phyloP scores from a whole-genome alignment of 2,797 vertebrate genomes.

The Oryzias sinensis region DNA sequence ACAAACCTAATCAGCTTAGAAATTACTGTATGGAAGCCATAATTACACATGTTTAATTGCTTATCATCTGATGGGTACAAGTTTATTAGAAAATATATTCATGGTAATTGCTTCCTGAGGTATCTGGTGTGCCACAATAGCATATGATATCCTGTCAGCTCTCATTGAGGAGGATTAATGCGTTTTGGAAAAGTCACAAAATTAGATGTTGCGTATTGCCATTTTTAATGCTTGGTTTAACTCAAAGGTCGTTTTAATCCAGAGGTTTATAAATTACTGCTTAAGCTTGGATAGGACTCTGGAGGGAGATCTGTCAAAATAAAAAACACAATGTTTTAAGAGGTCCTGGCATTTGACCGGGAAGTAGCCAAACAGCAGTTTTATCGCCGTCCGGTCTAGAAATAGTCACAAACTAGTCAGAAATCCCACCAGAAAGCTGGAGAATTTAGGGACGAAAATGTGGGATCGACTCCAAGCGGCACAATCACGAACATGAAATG shows the following conservation, averaged over 20 bases:
- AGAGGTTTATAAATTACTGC: constrained; percentile 65
- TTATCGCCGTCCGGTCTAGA: constrained; percentile 35
- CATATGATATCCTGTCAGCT: constrained; percentile 73
- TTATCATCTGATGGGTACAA: constrained; percentile 80
- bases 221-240: constrained; percentile 71
- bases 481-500: constrained; percentile 45
- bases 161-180: constrained; percentile 72
- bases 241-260: constrained; percentile 77
- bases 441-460: constrained; percentile 17
- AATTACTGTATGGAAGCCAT: constrained; percentile 78
- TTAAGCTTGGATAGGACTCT: constrained; percentile 54
- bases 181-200: constrained; percentile 67
- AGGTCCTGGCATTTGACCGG: constrained; percentile 26
- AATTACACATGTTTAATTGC: constrained; percentile 81
- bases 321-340: constrained; percentile 30
- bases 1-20: constrained; percentile 81
- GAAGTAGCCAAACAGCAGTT: constrained; percentile 30
- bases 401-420: constrained; percentile 24
- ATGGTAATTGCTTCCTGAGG: constrained; percentile 79
- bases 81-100: constrained; percentile 82
- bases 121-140: constrained; percentile 59
- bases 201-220: constrained; percentile 63
- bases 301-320: constrained; percentile 51
- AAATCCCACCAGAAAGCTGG: constrained; percentile 13
- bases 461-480: constrained; percentile 18